Percentiles rank a stretch among this genome's conserved stretches.
phyloP scores from a whole-genome alignment of 2,113 vertebrate genomes.

The Oncorhynchus mykiss region DNA sequence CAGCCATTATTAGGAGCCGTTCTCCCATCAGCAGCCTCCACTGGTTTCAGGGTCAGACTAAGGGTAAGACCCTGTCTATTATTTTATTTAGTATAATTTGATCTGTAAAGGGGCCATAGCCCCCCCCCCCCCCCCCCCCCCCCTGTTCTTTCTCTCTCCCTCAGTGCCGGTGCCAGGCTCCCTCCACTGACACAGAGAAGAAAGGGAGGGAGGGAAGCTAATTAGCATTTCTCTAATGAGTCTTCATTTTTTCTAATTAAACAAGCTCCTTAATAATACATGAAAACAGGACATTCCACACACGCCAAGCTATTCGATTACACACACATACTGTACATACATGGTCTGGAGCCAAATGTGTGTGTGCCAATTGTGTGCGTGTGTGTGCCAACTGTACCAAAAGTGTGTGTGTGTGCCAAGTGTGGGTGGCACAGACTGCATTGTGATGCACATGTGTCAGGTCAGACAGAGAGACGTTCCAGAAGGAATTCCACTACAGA shows the following conservation, averaged over 20 bases:
- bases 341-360: conserved; percentile 63
- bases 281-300: conserved; percentile 72
- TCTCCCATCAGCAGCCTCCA: too few species aligned
- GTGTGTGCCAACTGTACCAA: conserved; percentile 56
- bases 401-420: conserved; percentile 31
- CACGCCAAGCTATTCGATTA: conserved; percentile 67
- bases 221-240: conserved; percentile 82
- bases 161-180: conserved; percentile 43
- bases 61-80: too few species aligned
- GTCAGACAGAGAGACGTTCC: conserved; percentile 23
- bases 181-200: conserved; percentile 66
- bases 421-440: conserved; percentile 54
- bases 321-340: conserved; percentile 42
- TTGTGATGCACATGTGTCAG: conserved; percentile 47
- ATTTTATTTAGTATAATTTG: conserved; percentile 9
- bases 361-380: conserved; percentile 51
- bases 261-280: conserved; percentile 78
- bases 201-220: conserved; percentile 56
- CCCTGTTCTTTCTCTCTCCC: not conserved
- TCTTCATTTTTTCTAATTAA: conserved; percentile 82
- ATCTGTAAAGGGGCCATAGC: conserved; percentile 44
- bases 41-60: too few species aligned
- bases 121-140: too few species aligned
- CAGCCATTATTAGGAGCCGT: too few species aligned
- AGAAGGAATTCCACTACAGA: not conserved